These are phyloP conservation scores for Conus betulinus DNA, from an alignment of 1,140 invertebrate genomes.

Conservation along the genomic window DNA sequence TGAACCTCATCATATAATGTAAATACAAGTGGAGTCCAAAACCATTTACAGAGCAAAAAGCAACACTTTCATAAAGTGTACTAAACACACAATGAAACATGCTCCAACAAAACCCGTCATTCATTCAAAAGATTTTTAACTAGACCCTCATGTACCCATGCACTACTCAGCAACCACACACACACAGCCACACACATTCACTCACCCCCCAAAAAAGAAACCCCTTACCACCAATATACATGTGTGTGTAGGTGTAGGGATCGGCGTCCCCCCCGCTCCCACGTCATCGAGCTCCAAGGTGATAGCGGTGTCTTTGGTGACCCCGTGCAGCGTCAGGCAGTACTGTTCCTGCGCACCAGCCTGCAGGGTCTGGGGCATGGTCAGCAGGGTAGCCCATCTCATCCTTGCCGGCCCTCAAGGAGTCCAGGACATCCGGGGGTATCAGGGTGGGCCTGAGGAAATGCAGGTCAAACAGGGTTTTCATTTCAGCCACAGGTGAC, in stretches of 20 bases:
- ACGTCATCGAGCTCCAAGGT: conserved; percentile 10
- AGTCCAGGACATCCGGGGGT: neutral
- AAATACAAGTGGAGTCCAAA: too few relatives aligned
- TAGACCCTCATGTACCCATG: too few relatives aligned
- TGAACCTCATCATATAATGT: too few relatives aligned
- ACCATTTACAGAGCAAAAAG: too few relatives aligned
- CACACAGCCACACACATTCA: too few relatives aligned
- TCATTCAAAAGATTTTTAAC: too few relatives aligned
- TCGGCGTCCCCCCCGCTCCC: neutral
- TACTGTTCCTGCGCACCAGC: conserved; percentile 47
- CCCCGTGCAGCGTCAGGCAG: conserved; percentile 54
- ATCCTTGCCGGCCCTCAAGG: neutral
- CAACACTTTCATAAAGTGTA: too few relatives aligned
- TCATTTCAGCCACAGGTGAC: neutral
- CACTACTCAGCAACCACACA: too few relatives aligned
- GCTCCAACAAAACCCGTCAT: too few relatives aligned
- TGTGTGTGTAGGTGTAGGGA: conserved; percentile 26
- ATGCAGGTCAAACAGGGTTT: neutral
- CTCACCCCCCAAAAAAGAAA: too few relatives aligned
- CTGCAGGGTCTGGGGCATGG: conserved; percentile 52
- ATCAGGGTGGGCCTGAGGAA: conserved; percentile 34
- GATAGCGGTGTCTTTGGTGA: conserved; percentile 25
- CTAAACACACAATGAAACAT: too few relatives aligned
- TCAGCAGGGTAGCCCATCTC: conserved; percentile 55
- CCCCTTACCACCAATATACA: neutral